Percentiles rank a stretch among this genome's conserved stretches.
Evolutionary conservation across 1,140 invertebrate genomes (phyloP).

Genomic region (Cryptotermes secundus): DNA sequence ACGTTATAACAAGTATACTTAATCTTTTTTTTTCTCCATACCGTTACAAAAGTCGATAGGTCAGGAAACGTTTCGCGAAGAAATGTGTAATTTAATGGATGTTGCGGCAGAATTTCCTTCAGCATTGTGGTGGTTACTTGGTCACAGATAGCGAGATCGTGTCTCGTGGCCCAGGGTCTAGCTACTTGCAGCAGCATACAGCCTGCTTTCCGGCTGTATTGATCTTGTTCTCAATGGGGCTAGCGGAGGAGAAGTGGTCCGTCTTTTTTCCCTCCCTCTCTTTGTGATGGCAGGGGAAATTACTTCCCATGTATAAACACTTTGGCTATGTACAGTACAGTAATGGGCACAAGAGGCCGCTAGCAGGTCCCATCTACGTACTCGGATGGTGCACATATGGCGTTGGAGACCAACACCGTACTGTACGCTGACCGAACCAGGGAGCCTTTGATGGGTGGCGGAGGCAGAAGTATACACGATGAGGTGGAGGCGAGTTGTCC

Average conservation of each 20-base stretch:
- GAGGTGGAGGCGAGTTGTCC: neutral
- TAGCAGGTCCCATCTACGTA: neutral
- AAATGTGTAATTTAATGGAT: neutral
- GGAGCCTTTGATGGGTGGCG: slow-evolving; percentile 25
- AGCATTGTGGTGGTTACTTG: neutral
- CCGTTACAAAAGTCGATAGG: too few species aligned
- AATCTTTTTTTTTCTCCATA: too few species aligned
- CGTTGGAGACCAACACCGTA: neutral
- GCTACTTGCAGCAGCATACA: neutral
- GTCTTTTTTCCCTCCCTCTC: slow-evolving; percentile 8
- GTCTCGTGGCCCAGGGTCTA: neutral
- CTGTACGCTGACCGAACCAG: neutral
- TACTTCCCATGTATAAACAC: slow-evolving; percentile 36
- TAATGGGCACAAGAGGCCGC: neutral
- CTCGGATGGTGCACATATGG: neutral
- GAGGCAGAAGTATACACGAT: neutral
- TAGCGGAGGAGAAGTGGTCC: slow-evolving; percentile 33
- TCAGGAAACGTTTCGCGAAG: too few species aligned
- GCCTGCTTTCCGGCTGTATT: slow-evolving; percentile 31
- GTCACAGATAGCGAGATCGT: neutral
- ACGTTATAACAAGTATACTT: neutral
- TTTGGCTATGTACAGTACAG: slow-evolving; percentile 33
- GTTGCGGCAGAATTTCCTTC: neutral
- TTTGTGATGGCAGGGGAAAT: slow-evolving; percentile 32
- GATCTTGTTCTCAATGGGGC: slow-evolving; percentile 31